Percentiles rank a stretch among this genome's conserved stretches.
phyloP scores from a whole-genome alignment of 2,113 vertebrate genomes.

The Brevimyrus niger region DNA sequence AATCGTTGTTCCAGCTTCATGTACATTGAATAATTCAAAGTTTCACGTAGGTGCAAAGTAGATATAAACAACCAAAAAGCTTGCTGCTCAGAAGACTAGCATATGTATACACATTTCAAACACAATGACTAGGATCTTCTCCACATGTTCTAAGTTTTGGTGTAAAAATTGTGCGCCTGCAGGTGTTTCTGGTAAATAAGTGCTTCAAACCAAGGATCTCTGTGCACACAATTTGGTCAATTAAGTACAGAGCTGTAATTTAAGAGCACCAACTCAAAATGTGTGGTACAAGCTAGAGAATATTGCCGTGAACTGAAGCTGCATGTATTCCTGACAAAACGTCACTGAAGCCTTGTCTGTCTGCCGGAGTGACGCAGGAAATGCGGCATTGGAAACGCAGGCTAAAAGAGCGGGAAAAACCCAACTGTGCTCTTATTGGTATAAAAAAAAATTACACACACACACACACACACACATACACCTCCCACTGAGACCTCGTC shows the following conservation, averaged over 20 bases:
- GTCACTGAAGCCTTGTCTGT: constrained; percentile 36
- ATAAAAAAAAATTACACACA: background rate
- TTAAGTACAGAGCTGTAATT: constrained; percentile 28
- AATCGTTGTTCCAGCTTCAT: constrained; percentile 24
- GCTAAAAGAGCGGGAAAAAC: background rate
- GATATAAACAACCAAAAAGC: constrained; percentile 29
- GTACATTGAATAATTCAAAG: constrained; percentile 31
- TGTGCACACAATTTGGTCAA: constrained; percentile 44
- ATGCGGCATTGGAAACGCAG: constrained; percentile 4
- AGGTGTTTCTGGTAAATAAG: constrained; percentile 33
- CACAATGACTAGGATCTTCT: constrained; percentile 22
- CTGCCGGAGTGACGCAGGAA: constrained; percentile 41
- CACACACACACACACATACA: background rate
- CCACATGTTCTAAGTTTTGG: constrained; percentile 19
- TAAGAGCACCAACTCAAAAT: constrained; percentile 23
- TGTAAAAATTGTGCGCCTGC: constrained; percentile 22
- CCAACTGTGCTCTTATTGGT: constrained; percentile 21
- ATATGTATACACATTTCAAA: constrained; percentile 26
- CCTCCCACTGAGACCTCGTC: constrained; percentile 20
- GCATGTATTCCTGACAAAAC: constrained; percentile 12
- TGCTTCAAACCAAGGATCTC: constrained; percentile 39
- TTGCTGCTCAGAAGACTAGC: constrained; percentile 26
- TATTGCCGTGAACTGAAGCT: constrained; percentile 22
- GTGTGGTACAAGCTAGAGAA: constrained; percentile 43
- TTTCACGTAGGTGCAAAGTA: constrained; percentile 30